Evolutionary conservation across 2,888 invertebrate species (phyloP), one percentile per base, ranked within the genome.

Genomic region (Siphlonurus alternatus): DNA sequence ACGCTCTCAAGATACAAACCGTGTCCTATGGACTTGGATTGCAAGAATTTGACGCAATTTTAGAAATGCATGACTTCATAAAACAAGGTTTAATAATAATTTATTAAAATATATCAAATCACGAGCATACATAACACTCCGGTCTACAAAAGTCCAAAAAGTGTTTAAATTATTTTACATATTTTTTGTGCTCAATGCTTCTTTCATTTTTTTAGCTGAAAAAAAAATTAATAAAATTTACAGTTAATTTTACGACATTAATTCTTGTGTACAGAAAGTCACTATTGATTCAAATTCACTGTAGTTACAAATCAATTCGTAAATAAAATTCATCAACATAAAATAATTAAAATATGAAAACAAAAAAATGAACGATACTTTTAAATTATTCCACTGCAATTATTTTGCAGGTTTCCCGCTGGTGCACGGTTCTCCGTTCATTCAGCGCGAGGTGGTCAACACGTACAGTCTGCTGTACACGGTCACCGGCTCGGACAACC

Each of bases 391-490:
- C 7, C 5, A 5, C 15, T 38, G 5, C 5, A 38, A 38, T 38
- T 38, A 10, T 38, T 5, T 15, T 38, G 38, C 25, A 71, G 71
- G 63, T 66, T 71, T 69, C 66, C 71, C 71, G 23, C n/a, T 65
- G 3, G 51, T 72, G 18, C 70, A 71, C 65, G 66, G 65, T 18
- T 68, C 70, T 7, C 65, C 68, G 54, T n/a, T n/a, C n/a, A 68
- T 73, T 53, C 66, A 65, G 19, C 65, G 65, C 22, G 69, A 71
- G 61, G 65, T 69, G 20, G 69, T 73, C 10, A 71, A 70, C 63
- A 67, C 74, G 64, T 75, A 75, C 69, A 77, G 77, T 66, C 68
- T 77, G 20, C 71, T 78, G 63, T 77, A 76, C 68, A 71, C 70
- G 2, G 68, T 78, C 22, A 66, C 70, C 65, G 78, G 77, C 2